A percentile compares a stretch with the other conserved stretches of the same genome.
phyloP scores from a whole-genome alignment of 2,113 vertebrate species.

The Heteronetta atricapilla region DNA sequence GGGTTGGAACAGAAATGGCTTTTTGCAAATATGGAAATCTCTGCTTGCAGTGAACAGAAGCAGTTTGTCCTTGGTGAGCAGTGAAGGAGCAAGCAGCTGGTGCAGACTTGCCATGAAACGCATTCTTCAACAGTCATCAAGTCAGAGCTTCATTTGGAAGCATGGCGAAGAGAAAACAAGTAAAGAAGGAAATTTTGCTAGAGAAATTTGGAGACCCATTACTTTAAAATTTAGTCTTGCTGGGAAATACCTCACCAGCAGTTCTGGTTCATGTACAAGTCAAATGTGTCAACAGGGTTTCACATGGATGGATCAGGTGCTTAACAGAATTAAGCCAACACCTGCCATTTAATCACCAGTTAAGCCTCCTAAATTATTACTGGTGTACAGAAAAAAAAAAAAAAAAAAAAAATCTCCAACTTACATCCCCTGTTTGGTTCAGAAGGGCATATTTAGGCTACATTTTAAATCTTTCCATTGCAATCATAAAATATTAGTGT shows the following conservation, averaged over 20 bases:
- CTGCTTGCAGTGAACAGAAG: fast-evolving
- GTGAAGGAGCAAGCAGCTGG: neutral
- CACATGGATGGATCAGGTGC: neutral
- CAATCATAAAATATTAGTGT: neutral
- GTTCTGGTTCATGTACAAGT: neutral
- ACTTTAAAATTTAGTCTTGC: neutral
- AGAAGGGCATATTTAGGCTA: neutral
- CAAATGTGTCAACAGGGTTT: neutral
- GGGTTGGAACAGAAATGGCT: fast-evolving
- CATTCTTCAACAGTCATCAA: fast-evolving
- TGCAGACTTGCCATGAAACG: fast-evolving
- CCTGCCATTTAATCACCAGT: neutral
- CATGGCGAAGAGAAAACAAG: neutral
- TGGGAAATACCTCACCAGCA: neutral
- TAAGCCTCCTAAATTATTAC: neutral
- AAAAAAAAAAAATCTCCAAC: neutral
- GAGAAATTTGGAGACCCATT: neutral
- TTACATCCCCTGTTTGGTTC: neutral
- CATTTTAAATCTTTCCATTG: neutral
- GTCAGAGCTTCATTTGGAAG: neutral
- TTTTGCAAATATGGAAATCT: neutral
- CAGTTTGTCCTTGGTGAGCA: neutral
- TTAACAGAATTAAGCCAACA: neutral
- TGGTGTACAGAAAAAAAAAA: neutral
- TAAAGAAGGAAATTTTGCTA: neutral